phyloP scores from a whole-genome alignment of 1,140 invertebrate genomes.

The Drosophila fuyamai region DNA sequence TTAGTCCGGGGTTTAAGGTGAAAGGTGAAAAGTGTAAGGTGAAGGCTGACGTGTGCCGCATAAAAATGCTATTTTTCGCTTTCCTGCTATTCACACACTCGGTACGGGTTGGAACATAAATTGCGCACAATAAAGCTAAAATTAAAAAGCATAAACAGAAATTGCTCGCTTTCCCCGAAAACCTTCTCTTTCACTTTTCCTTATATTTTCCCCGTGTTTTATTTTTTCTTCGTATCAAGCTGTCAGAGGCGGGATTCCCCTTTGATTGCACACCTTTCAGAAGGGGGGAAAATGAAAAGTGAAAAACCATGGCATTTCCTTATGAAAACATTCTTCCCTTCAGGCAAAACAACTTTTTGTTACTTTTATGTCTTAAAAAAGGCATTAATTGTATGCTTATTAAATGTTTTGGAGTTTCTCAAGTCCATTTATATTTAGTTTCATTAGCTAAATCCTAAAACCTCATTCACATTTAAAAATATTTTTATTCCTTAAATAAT shows the following conservation, averaged over 20 bases:
- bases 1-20: background rate
- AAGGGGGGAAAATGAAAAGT: slow-evolving; percentile 19
- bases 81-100: slow-evolving; percentile 7
- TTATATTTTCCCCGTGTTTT: slow-evolving; percentile 9
- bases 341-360: background rate
- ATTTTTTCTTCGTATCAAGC: background rate
- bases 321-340: slow-evolving; percentile 4
- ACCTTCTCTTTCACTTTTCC: slow-evolving; percentile 3
- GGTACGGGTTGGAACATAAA: slow-evolving; percentile 53
- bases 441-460: no score
- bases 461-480: no score
- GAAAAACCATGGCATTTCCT: slow-evolving; percentile 2
- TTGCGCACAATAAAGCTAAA: slow-evolving; percentile 83
- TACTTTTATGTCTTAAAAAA: background rate
- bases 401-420: background rate
- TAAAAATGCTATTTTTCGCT: slow-evolving; percentile 11
- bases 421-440: no score
- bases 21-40: slow-evolving; percentile 15
- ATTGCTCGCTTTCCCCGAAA: slow-evolving; percentile 35
- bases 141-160: slow-evolving; percentile 81
- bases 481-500: no score
- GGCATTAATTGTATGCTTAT: background rate
- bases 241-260: slow-evolving; percentile 16
- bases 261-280: slow-evolving; percentile 6
- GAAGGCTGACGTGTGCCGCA: slow-evolving; percentile 36